Conservation (phyloP, 2,888 invertebrate genomes). For the Drosophila anomalata region DNA sequence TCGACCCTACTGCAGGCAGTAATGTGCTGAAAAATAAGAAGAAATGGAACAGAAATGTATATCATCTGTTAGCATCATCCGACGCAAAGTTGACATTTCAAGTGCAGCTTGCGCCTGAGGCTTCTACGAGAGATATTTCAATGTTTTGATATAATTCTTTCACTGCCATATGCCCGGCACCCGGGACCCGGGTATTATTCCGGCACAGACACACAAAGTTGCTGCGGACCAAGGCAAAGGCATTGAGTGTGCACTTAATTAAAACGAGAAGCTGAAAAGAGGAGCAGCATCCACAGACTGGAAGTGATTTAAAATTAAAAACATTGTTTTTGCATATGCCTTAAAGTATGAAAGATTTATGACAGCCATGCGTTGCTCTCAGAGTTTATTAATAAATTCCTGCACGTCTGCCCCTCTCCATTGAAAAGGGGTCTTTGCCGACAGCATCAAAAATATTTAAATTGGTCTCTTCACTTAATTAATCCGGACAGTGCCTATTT, state of each 20-base stretch:
- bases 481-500: slow-evolving; percentile 49
- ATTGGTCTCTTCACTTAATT: slow-evolving; percentile 64
- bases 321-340: slow-evolving; percentile 63
- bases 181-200: neutral
- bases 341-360: slow-evolving; percentile 72
- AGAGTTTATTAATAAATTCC: slow-evolving; percentile 67
- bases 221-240: slow-evolving; percentile 21
- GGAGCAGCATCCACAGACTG: slow-evolving; percentile 38
- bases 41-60: slow-evolving; percentile 16
- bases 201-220: slow-evolving; percentile 14
- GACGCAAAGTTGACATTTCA: slow-evolving; percentile 78
- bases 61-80: slow-evolving; percentile 68
- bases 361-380: slow-evolving; percentile 61
- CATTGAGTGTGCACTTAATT: slow-evolving; percentile 71
- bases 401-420: slow-evolving; percentile 8
- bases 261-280: slow-evolving; percentile 50
- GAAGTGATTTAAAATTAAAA: slow-evolving; percentile 67
- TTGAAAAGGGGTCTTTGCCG: slow-evolving; percentile 25
- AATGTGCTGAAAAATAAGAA: slow-evolving; percentile 51
- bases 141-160: slow-evolving; percentile 75
- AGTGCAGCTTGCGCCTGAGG: slow-evolving; percentile 67
- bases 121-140: slow-evolving; percentile 47
- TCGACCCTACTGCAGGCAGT: slow-evolving; percentile 24
- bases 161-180: slow-evolving; percentile 61
- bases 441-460: slow-evolving; percentile 63